Evolutionary conservation across 2,797 vertebrate genomes (phyloP).

Genomic region (Otolemur crassicaudatus): DNA sequence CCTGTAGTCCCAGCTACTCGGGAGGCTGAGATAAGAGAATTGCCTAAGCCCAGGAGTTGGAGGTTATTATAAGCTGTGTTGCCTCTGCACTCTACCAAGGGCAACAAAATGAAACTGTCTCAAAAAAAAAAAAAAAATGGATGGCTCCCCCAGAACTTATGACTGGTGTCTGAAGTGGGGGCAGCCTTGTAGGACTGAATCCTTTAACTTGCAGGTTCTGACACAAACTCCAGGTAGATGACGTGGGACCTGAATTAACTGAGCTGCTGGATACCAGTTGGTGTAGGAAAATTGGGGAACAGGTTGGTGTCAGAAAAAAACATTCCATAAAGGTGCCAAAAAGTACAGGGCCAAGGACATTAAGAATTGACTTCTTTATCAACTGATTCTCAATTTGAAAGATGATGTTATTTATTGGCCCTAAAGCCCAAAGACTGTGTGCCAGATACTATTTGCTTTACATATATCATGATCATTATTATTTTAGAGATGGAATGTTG

Average conservation of each 20-base stretch:
- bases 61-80: no score
- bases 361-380: constrained; percentile 3
- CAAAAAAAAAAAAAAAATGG: not conserved
- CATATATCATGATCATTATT: not conserved
- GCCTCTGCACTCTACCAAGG: no score
- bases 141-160: not conserved
- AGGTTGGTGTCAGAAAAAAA: not conserved
- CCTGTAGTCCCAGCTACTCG: no score
- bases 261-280: not conserved
- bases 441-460: not conserved
- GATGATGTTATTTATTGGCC: not conserved
- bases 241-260: not conserved
- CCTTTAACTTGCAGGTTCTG: not conserved
- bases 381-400: not conserved
- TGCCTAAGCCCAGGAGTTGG: no score
- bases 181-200: not conserved
- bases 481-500: not conserved
- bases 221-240: not conserved
- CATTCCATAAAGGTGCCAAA: not conserved
- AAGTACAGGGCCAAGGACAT: not conserved
- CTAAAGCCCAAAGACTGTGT: not conserved
- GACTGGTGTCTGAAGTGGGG: not conserved
- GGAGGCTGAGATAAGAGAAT: no score
- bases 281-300: not conserved
- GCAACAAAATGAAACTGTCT: no score